phyloP scores from a whole-genome alignment of 2,113 vertebrate species.

The Cepphus grylle region DNA sequence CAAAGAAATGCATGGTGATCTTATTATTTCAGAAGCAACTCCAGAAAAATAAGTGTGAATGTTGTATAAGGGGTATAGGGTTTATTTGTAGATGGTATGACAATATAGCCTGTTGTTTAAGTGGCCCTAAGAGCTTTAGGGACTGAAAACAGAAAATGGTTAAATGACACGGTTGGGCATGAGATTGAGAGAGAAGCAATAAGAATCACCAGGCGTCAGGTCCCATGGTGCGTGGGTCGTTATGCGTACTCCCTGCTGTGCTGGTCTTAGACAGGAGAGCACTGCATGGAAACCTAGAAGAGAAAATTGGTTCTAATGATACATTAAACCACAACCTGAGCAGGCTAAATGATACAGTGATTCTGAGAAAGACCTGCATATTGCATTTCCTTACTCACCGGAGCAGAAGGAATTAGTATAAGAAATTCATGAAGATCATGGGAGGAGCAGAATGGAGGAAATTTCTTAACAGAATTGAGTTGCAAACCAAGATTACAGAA shows the following conservation, averaged over 20 bases:
- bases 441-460: neutral
- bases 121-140: neutral
- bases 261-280: neutral
- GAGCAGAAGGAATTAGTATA: neutral
- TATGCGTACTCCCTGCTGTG: neutral
- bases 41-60: neutral
- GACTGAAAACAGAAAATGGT: neutral
- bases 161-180: neutral
- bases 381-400: neutral
- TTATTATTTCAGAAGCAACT: neutral
- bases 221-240: neutral
- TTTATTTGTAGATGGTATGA: neutral
- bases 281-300: neutral
- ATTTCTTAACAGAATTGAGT: neutral
- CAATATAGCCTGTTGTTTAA: neutral
- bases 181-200: neutral
- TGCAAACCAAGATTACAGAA: neutral
- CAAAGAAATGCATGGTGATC: neutral
- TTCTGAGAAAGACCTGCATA: neutral
- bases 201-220: neutral
- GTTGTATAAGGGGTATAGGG: neutral
- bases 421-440: neutral
- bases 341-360: neutral
- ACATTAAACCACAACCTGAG: neutral
- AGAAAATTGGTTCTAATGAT: neutral